These are phyloP conservation scores for Drosophila oshimai DNA, from an alignment of 1,140 invertebrate genomes.

Conservation along the genomic window DNA sequence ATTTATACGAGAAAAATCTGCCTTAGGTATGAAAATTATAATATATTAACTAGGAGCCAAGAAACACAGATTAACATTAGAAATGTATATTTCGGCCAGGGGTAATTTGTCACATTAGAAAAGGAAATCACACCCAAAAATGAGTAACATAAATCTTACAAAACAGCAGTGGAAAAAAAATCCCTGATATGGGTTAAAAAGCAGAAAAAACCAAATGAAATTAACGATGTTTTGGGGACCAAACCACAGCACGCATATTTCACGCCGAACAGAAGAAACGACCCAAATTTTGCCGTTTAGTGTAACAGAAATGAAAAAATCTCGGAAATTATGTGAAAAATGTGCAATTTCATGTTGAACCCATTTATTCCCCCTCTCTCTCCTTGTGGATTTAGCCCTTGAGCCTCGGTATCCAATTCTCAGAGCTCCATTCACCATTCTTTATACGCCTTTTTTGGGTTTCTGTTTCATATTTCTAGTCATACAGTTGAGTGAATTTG, in stretches of 20 bases:
- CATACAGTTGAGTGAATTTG: constrained; percentile 73
- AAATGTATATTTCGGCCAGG: neutral
- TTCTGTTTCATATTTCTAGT: constrained; percentile 54
- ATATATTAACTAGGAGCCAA: too few relatives aligned
- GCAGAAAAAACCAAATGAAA: constrained; percentile 16
- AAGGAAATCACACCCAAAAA: constrained; percentile 6
- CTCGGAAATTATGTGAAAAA: constrained; percentile 70
- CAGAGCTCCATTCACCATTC: constrained; percentile 14
- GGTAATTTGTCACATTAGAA: constrained; percentile 11
- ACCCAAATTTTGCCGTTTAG: constrained; percentile 62
- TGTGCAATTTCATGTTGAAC: constrained; percentile 73
- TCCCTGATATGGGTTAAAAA: constrained; percentile 61
- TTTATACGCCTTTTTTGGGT: constrained; percentile 12
- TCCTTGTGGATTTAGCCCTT: constrained; percentile 14
- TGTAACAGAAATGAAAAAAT: constrained; percentile 27
- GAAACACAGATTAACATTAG: too few relatives aligned
- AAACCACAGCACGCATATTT: constrained; percentile 59
- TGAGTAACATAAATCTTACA: constrained; percentile 11
- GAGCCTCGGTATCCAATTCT: constrained; percentile 13
- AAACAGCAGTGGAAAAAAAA: constrained; percentile 26
- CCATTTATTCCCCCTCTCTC: constrained; percentile 17
- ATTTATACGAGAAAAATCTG: too few relatives aligned
- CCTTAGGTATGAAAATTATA: too few relatives aligned
- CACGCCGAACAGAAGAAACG: constrained; percentile 36
- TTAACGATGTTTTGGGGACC: constrained; percentile 23